A percentile compares a stretch with the other conserved stretches of the same genome.
Conservation (phyloP, 2,113 vertebrate species). For the Rana temporaria region DNA sequence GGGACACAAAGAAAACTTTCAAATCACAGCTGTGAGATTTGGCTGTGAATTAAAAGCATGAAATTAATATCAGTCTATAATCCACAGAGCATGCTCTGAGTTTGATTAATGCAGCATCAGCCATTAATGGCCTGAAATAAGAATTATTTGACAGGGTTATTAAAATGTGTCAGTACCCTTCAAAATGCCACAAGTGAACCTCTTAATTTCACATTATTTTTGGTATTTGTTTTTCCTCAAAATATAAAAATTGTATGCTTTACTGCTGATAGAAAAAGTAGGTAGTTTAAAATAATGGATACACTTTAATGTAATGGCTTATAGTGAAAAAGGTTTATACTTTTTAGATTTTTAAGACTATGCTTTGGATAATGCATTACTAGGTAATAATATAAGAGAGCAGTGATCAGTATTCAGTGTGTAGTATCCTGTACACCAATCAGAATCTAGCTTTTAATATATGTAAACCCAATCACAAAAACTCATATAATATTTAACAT, state of each 20-base stretch:
- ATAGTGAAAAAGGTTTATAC: too few relatives aligned
- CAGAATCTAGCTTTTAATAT: too few relatives aligned
- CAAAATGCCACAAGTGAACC: conserved; percentile 36
- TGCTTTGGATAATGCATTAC: too few relatives aligned
- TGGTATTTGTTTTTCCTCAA: not conserved
- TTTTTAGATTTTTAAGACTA: not conserved
- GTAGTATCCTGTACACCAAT: too few relatives aligned
- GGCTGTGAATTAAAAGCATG: conserved; percentile 52
- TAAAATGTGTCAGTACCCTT: conserved; percentile 46
- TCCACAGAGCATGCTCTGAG: conserved; percentile 52
- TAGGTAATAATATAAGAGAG: too few relatives aligned
- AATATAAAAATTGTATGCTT: not conserved
- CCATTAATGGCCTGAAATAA: conserved; percentile 51
- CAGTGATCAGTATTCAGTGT: too few relatives aligned
- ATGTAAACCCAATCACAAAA: too few relatives aligned
- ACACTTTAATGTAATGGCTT: too few relatives aligned
- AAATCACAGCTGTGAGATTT: conserved; percentile 54
- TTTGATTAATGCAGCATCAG: conserved; percentile 56
- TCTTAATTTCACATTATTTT: conserved; percentile 15
- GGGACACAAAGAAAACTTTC: conserved; percentile 52
- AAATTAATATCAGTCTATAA: conserved; percentile 54
- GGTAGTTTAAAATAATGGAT: not conserved
- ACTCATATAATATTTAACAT: too few relatives aligned
- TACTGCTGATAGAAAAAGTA: not conserved
- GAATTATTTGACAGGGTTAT: conserved; percentile 54